Evolutionary conservation across 2,888 invertebrate genomes (phyloP).

Genomic region (Frankliniella intonsa): DNA sequence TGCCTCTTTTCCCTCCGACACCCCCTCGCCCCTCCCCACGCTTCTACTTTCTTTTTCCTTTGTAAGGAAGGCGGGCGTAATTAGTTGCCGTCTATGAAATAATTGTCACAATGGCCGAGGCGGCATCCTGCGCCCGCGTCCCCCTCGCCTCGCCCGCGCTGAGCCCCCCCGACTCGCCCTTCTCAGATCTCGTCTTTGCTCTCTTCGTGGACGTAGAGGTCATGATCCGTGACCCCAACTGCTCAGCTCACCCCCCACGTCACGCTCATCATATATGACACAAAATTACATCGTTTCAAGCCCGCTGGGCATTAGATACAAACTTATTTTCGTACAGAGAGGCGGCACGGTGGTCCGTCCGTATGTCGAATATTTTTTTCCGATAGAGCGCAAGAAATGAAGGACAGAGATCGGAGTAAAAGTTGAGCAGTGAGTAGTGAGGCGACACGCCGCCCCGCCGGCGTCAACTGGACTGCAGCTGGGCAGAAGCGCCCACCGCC

Average conservation of each 20-base stretch:
- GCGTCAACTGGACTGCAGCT: background rate
- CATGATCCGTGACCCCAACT: no score
- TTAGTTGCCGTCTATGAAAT: constrained; percentile 1
- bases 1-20: background rate
- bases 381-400: no score
- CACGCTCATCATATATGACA: no score
- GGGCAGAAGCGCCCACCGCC: background rate
- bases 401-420: background rate
- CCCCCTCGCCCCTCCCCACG: background rate
- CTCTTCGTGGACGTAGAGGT: no score
- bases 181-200: no score
- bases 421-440: background rate
- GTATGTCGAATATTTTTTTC: no score
- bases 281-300: no score
- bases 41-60: background rate
- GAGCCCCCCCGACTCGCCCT: background rate
- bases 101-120: background rate
- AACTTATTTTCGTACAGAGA: no score
- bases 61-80: background rate
- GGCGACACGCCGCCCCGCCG: background rate
- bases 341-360: no score
- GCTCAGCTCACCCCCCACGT: no score
- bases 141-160: background rate
- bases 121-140: background rate
- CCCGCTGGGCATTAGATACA: no score